Evolutionary conservation across 2,888 invertebrate species (phyloP).

Genomic region (Sarcophaga caerulescens): DNA sequence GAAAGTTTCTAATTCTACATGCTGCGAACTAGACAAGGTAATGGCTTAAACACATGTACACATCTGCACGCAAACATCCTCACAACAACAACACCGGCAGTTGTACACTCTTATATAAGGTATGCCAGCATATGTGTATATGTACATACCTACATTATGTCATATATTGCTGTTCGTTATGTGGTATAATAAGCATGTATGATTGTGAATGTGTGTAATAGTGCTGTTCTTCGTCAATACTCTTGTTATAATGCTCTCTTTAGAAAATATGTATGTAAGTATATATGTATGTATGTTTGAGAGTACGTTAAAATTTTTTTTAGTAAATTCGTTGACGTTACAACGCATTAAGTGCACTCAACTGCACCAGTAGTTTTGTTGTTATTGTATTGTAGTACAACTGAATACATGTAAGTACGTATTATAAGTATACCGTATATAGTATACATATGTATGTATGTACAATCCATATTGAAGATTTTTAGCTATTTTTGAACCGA

Average conservation of each 20-base stretch:
- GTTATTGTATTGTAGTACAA: conserved; percentile 4
- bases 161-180: conserved; percentile 32
- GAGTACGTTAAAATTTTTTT: not conserved
- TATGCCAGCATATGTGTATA: not conserved
- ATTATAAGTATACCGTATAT: conserved; percentile 10
- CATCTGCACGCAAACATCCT: not conserved
- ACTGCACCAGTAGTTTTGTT: conserved; percentile 51
- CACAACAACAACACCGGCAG: not conserved
- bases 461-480: conserved; percentile 5
- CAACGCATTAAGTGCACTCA: conserved; percentile 65
- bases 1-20: conserved; percentile 49
- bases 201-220: conserved; percentile 7
- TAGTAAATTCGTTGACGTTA: conserved; percentile 60
- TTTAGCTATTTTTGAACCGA: conserved; percentile 41
- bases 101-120: not conserved
- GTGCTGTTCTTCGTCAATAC: conserved; percentile 39
- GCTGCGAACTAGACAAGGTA: conserved; percentile 29
- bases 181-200: conserved; percentile 12
- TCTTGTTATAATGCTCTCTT: conserved; percentile 53
- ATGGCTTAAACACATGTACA: conserved; percentile 2
- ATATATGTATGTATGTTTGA: not conserved
- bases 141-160: conserved; percentile 5
- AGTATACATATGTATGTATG: not conserved
- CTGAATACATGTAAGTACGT: not conserved
- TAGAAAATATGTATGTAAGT: conserved; percentile 4